A percentile compares a stretch with the other conserved stretches of the same genome.
Conservation (phyloP, 1,140 invertebrate genomes). For the Caenorhabditis brenneri region DNA sequence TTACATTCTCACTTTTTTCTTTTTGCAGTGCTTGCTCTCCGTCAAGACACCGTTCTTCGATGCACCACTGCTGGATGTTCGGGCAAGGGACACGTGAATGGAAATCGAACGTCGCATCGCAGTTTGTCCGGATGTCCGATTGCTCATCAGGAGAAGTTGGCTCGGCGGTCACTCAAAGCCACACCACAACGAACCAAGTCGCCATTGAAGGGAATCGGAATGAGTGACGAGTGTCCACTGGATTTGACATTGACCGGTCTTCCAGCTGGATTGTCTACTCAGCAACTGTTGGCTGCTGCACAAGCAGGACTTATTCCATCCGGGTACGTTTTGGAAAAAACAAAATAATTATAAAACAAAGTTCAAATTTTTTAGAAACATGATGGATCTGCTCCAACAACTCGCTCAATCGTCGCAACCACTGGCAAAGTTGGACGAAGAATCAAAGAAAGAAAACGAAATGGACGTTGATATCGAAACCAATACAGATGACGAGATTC, state of each 20-base stretch:
- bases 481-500: not conserved
- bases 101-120: constrained; percentile 91
- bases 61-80: constrained; percentile 95
- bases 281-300: constrained; percentile 20
- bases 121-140: constrained; percentile 68
- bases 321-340: not conserved
- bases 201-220: not conserved
- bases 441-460: constrained; percentile 32
- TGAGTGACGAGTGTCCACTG: constrained; percentile 33
- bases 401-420: not conserved
- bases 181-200: not conserved
- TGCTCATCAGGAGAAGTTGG: constrained; percentile 68
- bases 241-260: constrained; percentile 54
- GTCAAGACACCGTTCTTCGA: constrained; percentile 73
- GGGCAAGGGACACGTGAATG: constrained; percentile 93
- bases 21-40: constrained; percentile 88
- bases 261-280: not conserved
- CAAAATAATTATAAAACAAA: too few species aligned
- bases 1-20: not conserved
- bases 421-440: not conserved
- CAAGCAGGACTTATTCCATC: constrained; percentile 35
- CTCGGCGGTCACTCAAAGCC: constrained; percentile 54
- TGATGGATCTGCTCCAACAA: constrained; percentile 39
- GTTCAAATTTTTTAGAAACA: not conserved
- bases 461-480: constrained; percentile 11